These are phyloP conservation scores for Clarias gariepinus DNA, from an alignment of 2,113 vertebrate species.

Conservation along the genomic window DNA sequence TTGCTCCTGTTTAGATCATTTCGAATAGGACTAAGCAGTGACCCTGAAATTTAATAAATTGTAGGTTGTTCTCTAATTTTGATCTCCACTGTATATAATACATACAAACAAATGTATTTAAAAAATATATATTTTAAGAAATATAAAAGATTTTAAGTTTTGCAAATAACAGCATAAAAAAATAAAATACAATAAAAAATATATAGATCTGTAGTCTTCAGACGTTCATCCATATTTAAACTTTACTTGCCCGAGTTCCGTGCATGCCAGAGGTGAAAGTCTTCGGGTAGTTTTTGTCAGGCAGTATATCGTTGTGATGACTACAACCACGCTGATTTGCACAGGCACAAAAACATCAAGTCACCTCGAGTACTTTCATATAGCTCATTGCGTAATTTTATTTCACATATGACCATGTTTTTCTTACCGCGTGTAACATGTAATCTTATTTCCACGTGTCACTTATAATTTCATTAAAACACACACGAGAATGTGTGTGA, in stretches of 20 bases:
- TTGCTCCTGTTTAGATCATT: no score
- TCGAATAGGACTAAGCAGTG: no score
- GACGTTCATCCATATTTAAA: not conserved
- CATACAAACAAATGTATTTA: no score
- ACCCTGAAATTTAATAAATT: no score
- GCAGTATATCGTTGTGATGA: not conserved
- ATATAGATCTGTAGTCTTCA: not conserved
- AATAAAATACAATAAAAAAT: no score
- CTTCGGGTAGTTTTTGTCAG: not conserved
- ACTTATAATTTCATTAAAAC: no score
- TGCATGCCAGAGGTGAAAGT: not conserved
- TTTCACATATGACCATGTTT: not conserved
- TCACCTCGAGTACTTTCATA: not conserved
- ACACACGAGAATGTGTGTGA: not conserved
- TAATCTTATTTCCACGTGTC: not conserved
- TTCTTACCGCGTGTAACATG: no score
- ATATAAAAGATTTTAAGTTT: not conserved
- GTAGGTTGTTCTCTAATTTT: no score
- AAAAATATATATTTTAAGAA: no score
- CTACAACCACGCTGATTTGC: conserved; percentile 17
- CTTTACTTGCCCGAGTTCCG: not conserved
- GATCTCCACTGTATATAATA: no score
- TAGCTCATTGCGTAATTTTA: not conserved
- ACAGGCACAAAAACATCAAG: conserved; percentile 14
- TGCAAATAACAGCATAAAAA: not conserved